Evolutionary conservation across 2,797 vertebrate species (phyloP).

Genomic region (Epinephelus malabaricus): DNA sequence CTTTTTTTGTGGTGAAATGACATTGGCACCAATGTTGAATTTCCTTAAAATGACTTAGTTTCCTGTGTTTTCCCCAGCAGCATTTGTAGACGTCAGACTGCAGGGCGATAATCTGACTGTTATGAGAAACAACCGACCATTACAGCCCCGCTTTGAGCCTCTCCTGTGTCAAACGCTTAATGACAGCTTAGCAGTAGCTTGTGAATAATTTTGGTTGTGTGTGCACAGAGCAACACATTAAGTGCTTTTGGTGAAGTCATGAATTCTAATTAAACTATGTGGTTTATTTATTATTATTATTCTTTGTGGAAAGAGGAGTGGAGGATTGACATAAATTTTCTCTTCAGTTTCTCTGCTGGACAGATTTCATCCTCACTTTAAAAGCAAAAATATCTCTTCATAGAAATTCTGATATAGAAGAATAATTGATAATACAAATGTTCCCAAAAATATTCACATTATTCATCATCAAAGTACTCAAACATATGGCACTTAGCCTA

Average conservation of each 20-base stretch:
- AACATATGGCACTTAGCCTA: not conserved
- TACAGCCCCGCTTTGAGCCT: conserved; percentile 52
- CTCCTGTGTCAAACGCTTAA: conserved; percentile 60
- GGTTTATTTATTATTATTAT: conserved; percentile 30
- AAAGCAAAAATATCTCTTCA: conserved; percentile 5
- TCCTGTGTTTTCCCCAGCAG: conserved; percentile 68
- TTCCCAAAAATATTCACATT: not conserved
- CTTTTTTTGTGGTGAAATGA: conserved; percentile 54
- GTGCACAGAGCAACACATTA: conserved; percentile 10
- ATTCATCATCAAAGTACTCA: conserved; percentile 16
- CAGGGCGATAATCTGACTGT: conserved; percentile 72
- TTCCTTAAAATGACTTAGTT: conserved; percentile 71
- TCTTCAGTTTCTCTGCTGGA: not conserved
- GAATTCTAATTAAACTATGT: conserved; percentile 31
- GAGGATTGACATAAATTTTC: not conserved
- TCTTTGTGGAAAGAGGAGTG: not conserved
- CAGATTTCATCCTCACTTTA: not conserved
- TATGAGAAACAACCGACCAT: conserved; percentile 72
- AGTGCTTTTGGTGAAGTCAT: conserved; percentile 19
- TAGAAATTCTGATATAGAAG: not conserved
- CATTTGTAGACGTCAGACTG: conserved; percentile 60
- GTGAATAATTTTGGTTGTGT: conserved; percentile 61
- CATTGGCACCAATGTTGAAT: conserved; percentile 66
- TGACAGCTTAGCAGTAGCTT: conserved; percentile 58
- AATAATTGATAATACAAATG: conserved; percentile 17